A percentile compares a stretch with the other conserved stretches of the same genome.
phyloP scores from a whole-genome alignment of 1,140 invertebrate genomes.

The Philopotamus ludificatus region DNA sequence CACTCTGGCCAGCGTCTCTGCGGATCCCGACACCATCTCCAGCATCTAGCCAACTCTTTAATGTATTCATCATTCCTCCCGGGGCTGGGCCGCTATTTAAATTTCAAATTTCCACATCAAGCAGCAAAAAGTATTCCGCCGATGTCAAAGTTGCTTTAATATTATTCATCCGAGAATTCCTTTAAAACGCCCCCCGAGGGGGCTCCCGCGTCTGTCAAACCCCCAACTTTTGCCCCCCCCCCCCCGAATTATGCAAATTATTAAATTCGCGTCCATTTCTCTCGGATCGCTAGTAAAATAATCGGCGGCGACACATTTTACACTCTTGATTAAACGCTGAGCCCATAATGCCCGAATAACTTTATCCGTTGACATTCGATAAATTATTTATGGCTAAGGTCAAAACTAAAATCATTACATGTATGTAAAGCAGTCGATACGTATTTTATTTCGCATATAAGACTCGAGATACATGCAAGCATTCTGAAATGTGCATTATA shows the following conservation, averaged over 20 bases:
- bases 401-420: too few species aligned
- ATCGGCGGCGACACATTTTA: too few species aligned
- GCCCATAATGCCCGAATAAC: too few species aligned
- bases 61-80: slow-evolving; percentile 21
- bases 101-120: slow-evolving; percentile 40
- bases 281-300: slow-evolving; percentile 9
- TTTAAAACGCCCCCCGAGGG: slow-evolving; percentile 32
- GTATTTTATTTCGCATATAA: too few species aligned
- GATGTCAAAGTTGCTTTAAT: slow-evolving; percentile 40
- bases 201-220: slow-evolving; percentile 20
- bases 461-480: too few species aligned
- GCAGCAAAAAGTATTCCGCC: slow-evolving; percentile 39
- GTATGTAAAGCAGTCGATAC: too few species aligned
- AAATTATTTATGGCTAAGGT: too few species aligned
- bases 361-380: too few species aligned
- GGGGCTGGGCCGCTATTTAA: slow-evolving; percentile 31
- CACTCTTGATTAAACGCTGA: too few species aligned
- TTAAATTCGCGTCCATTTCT: slow-evolving; percentile 31
- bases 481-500: too few species aligned
- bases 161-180: slow-evolving; percentile 41
- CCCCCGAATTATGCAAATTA: slow-evolving; percentile 31
- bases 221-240: slow-evolving; percentile 17
- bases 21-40: neutral
- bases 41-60: neutral
- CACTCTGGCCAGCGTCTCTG: neutral